A percentile compares a stretch with the other conserved stretches of the same genome.
Conservation (phyloP, 1,140 invertebrate species). For the Campoletis sonorensis region DNA sequence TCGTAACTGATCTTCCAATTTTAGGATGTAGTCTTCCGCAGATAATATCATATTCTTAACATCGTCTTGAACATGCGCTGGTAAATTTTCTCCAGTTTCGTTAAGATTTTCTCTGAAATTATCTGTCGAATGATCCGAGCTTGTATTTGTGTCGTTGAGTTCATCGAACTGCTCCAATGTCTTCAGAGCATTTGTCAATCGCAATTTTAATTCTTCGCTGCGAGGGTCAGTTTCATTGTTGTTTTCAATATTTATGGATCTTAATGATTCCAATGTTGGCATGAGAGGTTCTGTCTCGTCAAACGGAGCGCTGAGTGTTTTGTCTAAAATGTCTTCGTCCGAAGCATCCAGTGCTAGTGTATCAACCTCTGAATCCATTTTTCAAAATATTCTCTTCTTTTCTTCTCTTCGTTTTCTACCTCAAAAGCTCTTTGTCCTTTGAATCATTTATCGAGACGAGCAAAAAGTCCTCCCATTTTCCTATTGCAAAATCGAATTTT, state of each 20-base stretch:
- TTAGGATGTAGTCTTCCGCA: conserved; percentile 55
- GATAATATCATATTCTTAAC: conserved; percentile 53
- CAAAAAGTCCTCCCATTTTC: not conserved
- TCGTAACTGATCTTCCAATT: conserved; percentile 58
- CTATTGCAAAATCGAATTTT: conserved; percentile 29
- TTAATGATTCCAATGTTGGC: conserved; percentile 4
- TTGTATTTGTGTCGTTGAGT: conserved; percentile 36
- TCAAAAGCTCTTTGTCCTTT: not conserved
- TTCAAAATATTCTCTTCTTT: not conserved
- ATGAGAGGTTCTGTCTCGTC: conserved; percentile 13
- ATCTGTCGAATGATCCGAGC: conserved; percentile 27
- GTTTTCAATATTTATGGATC: conserved; percentile 2
- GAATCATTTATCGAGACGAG: not conserved
- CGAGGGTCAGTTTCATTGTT: conserved; percentile 6
- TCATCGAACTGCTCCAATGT: conserved; percentile 54
- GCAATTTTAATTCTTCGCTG: conserved; percentile 44
- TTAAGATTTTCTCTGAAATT: conserved; percentile 33
- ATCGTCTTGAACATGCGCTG: conserved; percentile 54
- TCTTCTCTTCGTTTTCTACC: not conserved
- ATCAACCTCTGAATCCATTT: conserved; percentile 28
- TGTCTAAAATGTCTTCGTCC: conserved; percentile 40
- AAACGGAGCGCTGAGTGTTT: conserved; percentile 27
- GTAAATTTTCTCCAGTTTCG: conserved; percentile 31
- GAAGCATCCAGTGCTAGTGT: conserved; percentile 6
- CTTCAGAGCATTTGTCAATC: conserved; percentile 47